These are phyloP conservation scores for Lepidotrigona ventralis DNA, from an alignment of 1,140 invertebrate species.

Conservation along the genomic window DNA sequence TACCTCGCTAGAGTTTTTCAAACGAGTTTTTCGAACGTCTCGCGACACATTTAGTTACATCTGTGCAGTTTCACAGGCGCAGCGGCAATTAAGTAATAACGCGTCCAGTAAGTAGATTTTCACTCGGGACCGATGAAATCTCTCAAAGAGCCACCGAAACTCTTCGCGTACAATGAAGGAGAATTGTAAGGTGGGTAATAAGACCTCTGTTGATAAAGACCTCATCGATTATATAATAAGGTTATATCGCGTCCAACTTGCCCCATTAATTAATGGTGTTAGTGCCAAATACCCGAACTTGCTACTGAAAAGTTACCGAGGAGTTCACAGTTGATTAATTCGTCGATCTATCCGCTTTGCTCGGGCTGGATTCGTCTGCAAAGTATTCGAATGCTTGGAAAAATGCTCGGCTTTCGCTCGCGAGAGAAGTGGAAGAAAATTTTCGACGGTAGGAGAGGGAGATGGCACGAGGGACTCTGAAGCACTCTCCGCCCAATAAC, in stretches of 20 bases:
- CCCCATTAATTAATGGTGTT: not conserved
- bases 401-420: no score
- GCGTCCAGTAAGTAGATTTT: slow-evolving; percentile 7
- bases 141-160: slow-evolving; percentile 19
- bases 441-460: not conserved
- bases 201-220: not conserved
- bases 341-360: no score
- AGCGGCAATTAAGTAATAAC: slow-evolving; percentile 16
- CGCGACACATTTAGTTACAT: no score
- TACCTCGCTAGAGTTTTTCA: not conserved
- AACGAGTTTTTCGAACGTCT: no score
- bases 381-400: no score
- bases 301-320: no score
- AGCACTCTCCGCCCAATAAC: slow-evolving; percentile 58
- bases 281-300: not conserved
- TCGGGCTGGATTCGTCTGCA: no score
- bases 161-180: slow-evolving; percentile 13
- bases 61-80: not conserved
- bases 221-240: slow-evolving; percentile 6
- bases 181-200: not conserved
- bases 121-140: slow-evolving; percentile 6
- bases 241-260: not conserved
- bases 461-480: not conserved
- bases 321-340: no score
- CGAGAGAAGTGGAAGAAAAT: not conserved